phyloP scores from a whole-genome alignment of 64 coral and sea anemone genomes.

The Pachyseris speciosa region DNA sequence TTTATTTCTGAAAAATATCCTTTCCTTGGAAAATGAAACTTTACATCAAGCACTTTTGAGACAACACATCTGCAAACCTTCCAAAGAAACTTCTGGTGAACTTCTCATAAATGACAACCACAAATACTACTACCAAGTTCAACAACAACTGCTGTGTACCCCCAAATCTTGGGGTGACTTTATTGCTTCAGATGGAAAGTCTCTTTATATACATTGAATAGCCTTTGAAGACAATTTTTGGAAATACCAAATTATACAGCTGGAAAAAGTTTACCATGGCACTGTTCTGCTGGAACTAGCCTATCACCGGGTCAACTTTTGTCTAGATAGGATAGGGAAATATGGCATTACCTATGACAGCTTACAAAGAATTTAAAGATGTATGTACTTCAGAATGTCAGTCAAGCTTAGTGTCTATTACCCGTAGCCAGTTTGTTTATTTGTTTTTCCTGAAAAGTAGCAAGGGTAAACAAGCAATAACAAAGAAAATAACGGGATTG shows the following conservation, averaged over 20 bases:
- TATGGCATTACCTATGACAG: conserved; percentile 39
- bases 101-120: conserved; percentile 56
- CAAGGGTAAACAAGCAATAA: no score
- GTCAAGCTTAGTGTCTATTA: no score
- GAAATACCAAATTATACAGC: neutral
- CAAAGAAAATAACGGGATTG: no score
- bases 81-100: conserved; percentile 24
- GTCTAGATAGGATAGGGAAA: conserved; percentile 48
- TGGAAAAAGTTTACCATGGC: conserved; percentile 42
- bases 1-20: conserved; percentile 63
- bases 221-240: conserved; percentile 33
- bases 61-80: conserved; percentile 40
- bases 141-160: conserved; percentile 61
- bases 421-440: no score
- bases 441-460: no score
- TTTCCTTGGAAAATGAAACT: conserved; percentile 52
- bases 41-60: conserved; percentile 64
- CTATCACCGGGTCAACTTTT: conserved; percentile 35
- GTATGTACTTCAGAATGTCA: neutral
- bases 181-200: conserved; percentile 63
- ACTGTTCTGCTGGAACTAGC: conserved; percentile 22
- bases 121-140: conserved; percentile 64
- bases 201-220: conserved; percentile 11
- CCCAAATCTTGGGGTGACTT: conserved; percentile 66
- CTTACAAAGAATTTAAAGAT: conserved; percentile 19